phyloP scores from a whole-genome alignment of 2,888 invertebrate genomes.

The Sesia apiformis region DNA sequence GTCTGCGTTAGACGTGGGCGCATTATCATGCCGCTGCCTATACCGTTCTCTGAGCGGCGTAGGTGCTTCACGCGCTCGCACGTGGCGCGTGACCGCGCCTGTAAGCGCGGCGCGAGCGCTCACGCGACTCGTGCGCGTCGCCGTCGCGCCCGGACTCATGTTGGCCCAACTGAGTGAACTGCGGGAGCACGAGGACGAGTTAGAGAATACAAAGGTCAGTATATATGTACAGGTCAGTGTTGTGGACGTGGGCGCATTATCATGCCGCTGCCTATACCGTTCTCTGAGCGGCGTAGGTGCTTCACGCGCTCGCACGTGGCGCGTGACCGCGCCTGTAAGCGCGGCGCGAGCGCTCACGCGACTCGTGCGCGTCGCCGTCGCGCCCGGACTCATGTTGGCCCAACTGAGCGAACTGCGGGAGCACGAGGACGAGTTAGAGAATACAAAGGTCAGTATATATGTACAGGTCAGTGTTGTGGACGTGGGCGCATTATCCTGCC shows the following conservation, averaged over 20 bases:
- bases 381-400: slow-evolving; percentile 77
- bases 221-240: too few species aligned
- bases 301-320: slow-evolving; percentile 79
- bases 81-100: slow-evolving; percentile 70
- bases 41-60: slow-evolving; percentile 54
- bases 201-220: too few species aligned
- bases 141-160: slow-evolving; percentile 82
- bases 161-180: slow-evolving; percentile 26
- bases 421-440: too few species aligned
- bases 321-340: slow-evolving; percentile 78
- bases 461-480: too few species aligned
- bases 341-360: slow-evolving; percentile 82
- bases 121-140: slow-evolving; percentile 86
- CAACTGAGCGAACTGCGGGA: too few species aligned
- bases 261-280: too few species aligned
- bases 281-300: slow-evolving; percentile 78
- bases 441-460: too few species aligned
- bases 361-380: slow-evolving; percentile 85
- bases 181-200: too few species aligned
- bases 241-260: too few species aligned
- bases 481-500: too few species aligned
- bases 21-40: too few species aligned
- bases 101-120: slow-evolving; percentile 80
- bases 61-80: slow-evolving; percentile 86
- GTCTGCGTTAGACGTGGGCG: not conserved